Percentiles rank a stretch among this genome's conserved stretches.
Conservation (phyloP, 2,113 vertebrate species). For the Microtus oregoni region DNA sequence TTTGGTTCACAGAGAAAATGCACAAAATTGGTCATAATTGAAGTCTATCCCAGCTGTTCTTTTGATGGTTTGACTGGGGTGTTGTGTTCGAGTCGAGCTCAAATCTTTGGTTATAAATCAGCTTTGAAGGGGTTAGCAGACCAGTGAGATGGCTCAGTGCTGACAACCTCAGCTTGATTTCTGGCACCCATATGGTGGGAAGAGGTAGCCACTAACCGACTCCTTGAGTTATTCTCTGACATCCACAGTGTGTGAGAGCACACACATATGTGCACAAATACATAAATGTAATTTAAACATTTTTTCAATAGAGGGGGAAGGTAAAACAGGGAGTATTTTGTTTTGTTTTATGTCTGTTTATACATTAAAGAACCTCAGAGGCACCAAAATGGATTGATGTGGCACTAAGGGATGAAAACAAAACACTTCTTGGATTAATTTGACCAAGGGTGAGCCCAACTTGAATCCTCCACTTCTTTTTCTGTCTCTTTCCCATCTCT, state of each 20-base stretch:
- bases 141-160: background rate
- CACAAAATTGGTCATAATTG: background rate
- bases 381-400: background rate
- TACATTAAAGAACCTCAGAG: background rate
- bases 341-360: background rate
- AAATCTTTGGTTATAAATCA: constrained; percentile 29
- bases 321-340: background rate
- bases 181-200: background rate
- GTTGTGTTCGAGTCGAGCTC: background rate
- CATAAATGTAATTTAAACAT: background rate
- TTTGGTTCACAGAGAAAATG: background rate
- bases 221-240: background rate
- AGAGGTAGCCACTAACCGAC: too few relatives aligned
- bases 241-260: background rate
- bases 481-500: background rate
- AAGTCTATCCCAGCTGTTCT: background rate
- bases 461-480: background rate
- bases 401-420: background rate
- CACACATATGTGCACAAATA: background rate
- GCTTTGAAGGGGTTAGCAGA: background rate
- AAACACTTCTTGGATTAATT: background rate
- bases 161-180: background rate
- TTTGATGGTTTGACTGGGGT: background rate
- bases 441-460: background rate
- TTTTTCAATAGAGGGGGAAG: background rate